Evolutionary conservation across 53 echinoderm and acorn worm species (phyloP), one percentile per base, ranked within the genome.

Genomic region (Crossaster papposus): DNA sequence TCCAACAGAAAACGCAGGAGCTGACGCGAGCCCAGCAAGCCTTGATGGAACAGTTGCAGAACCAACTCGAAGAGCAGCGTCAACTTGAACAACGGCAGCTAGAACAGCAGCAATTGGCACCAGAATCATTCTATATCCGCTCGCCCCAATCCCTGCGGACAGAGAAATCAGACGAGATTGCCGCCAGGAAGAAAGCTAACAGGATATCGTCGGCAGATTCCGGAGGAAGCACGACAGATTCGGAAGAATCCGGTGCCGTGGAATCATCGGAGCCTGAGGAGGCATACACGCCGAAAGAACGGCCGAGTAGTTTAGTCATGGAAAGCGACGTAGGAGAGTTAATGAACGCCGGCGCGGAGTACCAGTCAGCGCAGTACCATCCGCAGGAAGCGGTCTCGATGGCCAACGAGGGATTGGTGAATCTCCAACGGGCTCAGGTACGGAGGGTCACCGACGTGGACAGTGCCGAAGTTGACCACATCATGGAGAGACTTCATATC

Each of bases 191-290:
- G 24, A 90, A 86, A 28, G 28, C 38, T 30, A 93, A 93, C 23
- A 83, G 94, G 50, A 79, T 77, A 24, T 94, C 94, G 20, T 91
- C 91, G 22, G 91, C 73, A 4, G 94, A 94, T 33, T 94, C 94
- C 7, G 88, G 78, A 20, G 89, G 94, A 20, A 94, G 91, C 80
- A 89, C 94, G 7, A 94, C 94, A 28, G 94, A 94, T 52, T 91
- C 91, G 0, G 91, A 91, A 63, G 91, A 86, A n/a, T 82, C 54
- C 9, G 65, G 34, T 8, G 22, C 51, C 4, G 72, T 83, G 29
- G 91, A 91, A n/a, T 80, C 63, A 17, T 85, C 86, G 22, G 91
- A 87, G 53, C 30, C 79, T 3, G 89, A 89, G 52, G 89, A 89
- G 10, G 37, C 55, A 2, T 77, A 52, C 36, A 87, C 77, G 24